phyloP scores from a whole-genome alignment of 2,888 invertebrate species.

The Nemotelus pantherinus region DNA sequence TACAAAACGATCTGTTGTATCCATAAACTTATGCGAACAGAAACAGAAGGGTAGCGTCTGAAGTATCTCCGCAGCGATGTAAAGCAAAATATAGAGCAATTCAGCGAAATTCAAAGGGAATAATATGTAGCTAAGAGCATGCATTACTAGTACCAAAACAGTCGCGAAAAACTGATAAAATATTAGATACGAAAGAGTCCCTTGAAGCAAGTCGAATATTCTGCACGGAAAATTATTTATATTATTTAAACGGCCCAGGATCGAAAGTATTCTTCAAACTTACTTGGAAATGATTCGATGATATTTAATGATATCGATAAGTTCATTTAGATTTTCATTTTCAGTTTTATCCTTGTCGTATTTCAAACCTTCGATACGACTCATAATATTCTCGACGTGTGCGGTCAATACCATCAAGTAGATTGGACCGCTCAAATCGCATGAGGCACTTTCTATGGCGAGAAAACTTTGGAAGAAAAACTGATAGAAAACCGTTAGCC shows the following conservation, averaged over 20 bases:
- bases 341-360: neutral
- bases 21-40: conserved; percentile 21
- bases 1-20: conserved; percentile 1
- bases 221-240: neutral
- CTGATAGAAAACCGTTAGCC: conserved; percentile 17
- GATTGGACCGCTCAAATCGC: conserved; percentile 12
- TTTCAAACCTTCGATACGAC: conserved; percentile 4
- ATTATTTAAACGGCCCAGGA: neutral
- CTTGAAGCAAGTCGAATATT: conserved; percentile 7
- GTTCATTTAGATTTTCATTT: neutral
- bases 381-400: conserved; percentile 7
- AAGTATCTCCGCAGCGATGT: neutral
- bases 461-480: neutral
- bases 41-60: conserved; percentile 31
- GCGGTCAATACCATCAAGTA: neutral
- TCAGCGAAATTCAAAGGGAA: neutral
- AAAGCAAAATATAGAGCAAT: neutral
- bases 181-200: conserved; percentile 9
- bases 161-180: neutral
- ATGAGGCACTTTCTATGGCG: neutral
- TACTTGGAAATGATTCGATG: conserved; percentile 10
- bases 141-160: neutral
- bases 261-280: neutral
- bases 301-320: conserved; percentile 9
- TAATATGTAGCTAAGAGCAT: neutral